Percentiles rank a stretch among this genome's conserved stretches.
These are phyloP conservation scores for Tyto alba DNA, from an alignment of 2,113 vertebrate species.

Conservation along the genomic window DNA sequence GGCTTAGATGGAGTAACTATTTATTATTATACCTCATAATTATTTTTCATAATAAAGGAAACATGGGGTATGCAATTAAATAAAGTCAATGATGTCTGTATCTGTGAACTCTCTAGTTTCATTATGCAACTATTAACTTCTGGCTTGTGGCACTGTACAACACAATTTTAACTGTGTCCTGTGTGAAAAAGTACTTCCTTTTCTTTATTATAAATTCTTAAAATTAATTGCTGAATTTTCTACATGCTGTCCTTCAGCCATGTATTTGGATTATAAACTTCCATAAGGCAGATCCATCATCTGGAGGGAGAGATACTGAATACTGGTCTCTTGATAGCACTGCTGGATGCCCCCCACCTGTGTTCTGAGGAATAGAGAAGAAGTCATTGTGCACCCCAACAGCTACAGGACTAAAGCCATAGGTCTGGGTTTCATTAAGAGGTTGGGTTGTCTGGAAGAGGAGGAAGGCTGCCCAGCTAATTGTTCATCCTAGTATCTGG, in stretches of 20 bases:
- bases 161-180: too few relatives aligned
- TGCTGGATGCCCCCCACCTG: background rate
- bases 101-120: too few relatives aligned
- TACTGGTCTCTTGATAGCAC: background rate
- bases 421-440: background rate
- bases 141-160: too few relatives aligned
- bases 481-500: fast-evolving
- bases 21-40: background rate
- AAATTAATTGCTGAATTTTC: background rate
- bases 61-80: background rate
- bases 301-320: background rate
- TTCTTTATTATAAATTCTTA: too few relatives aligned
- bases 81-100: too few relatives aligned
- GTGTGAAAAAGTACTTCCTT: too few relatives aligned
- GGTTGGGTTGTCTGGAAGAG: background rate
- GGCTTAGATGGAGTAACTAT: background rate
- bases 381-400: background rate
- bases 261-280: background rate
- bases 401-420: background rate
- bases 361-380: background rate
- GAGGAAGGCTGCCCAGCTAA: background rate
- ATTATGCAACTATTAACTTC: too few relatives aligned
- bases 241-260: background rate
- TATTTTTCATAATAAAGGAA: background rate
- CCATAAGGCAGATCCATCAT: background rate